phyloP scores from a whole-genome alignment of 2,888 invertebrate genomes.

The Argyra leucocephala region DNA sequence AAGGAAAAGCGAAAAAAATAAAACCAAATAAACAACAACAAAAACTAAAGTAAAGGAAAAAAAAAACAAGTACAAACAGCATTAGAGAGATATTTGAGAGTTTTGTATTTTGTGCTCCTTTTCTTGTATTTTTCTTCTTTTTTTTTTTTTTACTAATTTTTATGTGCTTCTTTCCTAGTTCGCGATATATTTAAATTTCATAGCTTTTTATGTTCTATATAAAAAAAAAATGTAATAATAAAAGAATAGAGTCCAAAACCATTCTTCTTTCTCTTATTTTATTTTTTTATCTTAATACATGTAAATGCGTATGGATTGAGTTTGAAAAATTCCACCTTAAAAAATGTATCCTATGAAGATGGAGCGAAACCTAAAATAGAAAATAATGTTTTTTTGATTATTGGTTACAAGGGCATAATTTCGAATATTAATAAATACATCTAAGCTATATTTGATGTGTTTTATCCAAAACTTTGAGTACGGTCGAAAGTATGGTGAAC shows the following conservation, averaged over 20 bases:
- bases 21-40: neutral
- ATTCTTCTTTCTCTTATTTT: neutral
- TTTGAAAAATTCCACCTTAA: neutral
- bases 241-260: neutral
- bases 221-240: neutral
- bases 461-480: too few relatives aligned
- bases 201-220: slow-evolving; percentile 3
- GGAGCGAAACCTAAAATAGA: too few relatives aligned
- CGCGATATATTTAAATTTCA: neutral
- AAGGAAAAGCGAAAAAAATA: neutral
- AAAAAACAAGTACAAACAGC: too few relatives aligned
- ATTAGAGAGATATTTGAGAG: neutral
- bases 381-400: too few relatives aligned
- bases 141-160: neutral
- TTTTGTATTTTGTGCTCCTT: neutral
- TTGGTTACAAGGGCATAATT: too few relatives aligned
- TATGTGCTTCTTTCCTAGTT: neutral
- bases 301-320: neutral
- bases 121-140: neutral
- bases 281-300: neutral
- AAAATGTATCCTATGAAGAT: too few relatives aligned
- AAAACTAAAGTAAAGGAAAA: too few relatives aligned
- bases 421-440: too few relatives aligned
- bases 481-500: too few relatives aligned
- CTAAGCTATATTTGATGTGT: too few relatives aligned